Conservation (phyloP, 1,140 invertebrate genomes). For the Pollicipes pollicipes region DNA sequence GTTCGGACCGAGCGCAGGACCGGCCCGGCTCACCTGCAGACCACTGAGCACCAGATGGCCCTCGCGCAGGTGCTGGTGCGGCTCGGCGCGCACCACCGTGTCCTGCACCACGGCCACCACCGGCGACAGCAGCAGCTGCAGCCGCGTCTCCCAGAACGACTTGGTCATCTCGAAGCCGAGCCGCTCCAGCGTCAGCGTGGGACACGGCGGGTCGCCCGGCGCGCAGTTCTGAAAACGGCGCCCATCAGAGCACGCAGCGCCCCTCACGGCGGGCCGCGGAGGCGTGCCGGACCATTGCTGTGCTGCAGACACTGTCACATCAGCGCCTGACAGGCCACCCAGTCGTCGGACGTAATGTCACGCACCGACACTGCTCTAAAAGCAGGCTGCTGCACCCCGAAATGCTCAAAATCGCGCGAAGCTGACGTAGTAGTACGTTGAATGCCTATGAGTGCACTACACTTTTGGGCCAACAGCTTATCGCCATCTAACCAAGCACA, state of each 20-base stretch:
- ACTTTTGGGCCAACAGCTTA: no score
- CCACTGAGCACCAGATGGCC: conserved; percentile 78
- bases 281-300: no score
- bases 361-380: no score
- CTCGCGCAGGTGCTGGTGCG: conserved; percentile 60
- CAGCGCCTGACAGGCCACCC: no score
- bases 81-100: conserved; percentile 40
- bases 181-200: conserved; percentile 69
- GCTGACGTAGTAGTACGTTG: no score
- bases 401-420: no score
- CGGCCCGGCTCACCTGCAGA: conserved; percentile 49
- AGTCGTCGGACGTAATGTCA: no score
- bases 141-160: conserved; percentile 66
- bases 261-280: conserved; percentile 11
- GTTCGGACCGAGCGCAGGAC: no score
- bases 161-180: conserved; percentile 96
- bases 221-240: conserved; percentile 47
- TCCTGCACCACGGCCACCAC: conserved; percentile 34
- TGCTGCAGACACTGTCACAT: no score
- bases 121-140: conserved; percentile 80
- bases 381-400: no score
- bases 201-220: conserved; percentile 70
- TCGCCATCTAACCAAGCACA: no score
- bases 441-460: no score
- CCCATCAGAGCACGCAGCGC: conserved; percentile 7